Evolutionary conservation across 2,888 invertebrate species (phyloP).

Genomic region (Habroteleia sp.): DNA sequence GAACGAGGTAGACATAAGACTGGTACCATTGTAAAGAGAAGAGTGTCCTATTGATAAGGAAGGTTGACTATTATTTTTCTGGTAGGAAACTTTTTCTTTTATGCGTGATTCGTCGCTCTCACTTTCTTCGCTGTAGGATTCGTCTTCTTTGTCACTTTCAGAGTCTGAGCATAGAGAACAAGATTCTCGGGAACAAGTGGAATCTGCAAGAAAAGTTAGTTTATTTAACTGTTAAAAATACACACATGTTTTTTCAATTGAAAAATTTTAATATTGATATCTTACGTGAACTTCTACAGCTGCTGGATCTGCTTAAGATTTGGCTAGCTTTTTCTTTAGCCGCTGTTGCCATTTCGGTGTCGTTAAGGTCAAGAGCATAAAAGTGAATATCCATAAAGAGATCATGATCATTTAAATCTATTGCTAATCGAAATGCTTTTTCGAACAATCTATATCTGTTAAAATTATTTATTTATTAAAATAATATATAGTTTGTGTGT

Average conservation of each 20-base stretch:
- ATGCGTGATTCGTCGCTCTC: slow-evolving; percentile 73
- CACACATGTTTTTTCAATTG: neutral
- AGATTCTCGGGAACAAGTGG: slow-evolving; percentile 88
- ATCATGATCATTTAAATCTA: slow-evolving; percentile 92
- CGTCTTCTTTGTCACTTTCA: slow-evolving; percentile 78
- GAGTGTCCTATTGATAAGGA: slow-evolving; percentile 72
- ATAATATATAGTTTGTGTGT: no score
- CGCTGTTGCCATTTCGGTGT: slow-evolving; percentile 85
- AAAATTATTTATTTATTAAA: no score
- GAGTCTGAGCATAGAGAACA: slow-evolving; percentile 85
- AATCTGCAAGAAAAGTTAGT: slow-evolving; percentile 81
- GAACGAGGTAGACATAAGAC: slow-evolving; percentile 74
- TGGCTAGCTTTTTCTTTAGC: slow-evolving; percentile 86
- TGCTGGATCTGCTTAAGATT: slow-evolving; percentile 79
- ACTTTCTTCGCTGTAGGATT: slow-evolving; percentile 79
- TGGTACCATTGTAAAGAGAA: slow-evolving; percentile 67
- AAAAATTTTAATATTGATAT: slow-evolving; percentile 53
- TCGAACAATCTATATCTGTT: slow-evolving; percentile 88
- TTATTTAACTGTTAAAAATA: slow-evolving; percentile 3
- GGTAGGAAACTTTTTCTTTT: slow-evolving; percentile 77
- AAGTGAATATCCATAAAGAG: slow-evolving; percentile 92
- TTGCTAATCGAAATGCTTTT: slow-evolving; percentile 92
- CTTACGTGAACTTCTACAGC: slow-evolving; percentile 79
- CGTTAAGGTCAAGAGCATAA: slow-evolving; percentile 85
- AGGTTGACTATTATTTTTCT: slow-evolving; percentile 79